These are phyloP conservation scores for Leptodactylus fallax DNA, from an alignment of 2,797 vertebrate genomes.

Conservation along the genomic window DNA sequence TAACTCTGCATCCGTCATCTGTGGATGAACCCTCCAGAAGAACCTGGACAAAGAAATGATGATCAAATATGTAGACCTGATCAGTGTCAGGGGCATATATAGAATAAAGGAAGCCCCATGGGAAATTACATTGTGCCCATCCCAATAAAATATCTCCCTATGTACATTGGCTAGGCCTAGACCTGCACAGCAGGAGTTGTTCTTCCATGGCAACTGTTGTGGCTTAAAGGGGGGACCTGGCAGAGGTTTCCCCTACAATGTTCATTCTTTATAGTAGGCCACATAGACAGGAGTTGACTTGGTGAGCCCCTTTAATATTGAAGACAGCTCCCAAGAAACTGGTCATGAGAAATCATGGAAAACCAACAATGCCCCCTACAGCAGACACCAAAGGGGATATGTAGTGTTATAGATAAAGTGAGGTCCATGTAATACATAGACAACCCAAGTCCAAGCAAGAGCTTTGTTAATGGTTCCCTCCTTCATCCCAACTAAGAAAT, in stretches of 20 bases:
- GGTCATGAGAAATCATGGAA: neutral
- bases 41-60: constrained; percentile 77
- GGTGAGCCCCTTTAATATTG: neutral
- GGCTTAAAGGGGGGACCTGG: no score
- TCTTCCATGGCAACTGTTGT: no score
- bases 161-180: no score
- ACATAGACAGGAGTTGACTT: neutral
- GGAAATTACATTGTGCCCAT: neutral
- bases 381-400: neutral
- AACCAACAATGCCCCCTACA: neutral
- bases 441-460: no score
- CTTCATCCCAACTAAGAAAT: no score
- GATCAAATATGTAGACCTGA: neutral
- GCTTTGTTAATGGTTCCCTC: no score
- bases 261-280: neutral
- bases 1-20: constrained; percentile 86
- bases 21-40: constrained; percentile 93
- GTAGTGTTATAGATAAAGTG: neutral
- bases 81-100: neutral
- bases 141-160: neutral
- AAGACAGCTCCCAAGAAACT: neutral
- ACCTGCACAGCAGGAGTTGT: no score
- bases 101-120: neutral
- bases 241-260: no score
- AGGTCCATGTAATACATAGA: neutral